A percentile compares a stretch with the other conserved stretches of the same genome.
phyloP scores from a whole-genome alignment of 2,797 vertebrate genomes.

The Cyprinella venusta region DNA sequence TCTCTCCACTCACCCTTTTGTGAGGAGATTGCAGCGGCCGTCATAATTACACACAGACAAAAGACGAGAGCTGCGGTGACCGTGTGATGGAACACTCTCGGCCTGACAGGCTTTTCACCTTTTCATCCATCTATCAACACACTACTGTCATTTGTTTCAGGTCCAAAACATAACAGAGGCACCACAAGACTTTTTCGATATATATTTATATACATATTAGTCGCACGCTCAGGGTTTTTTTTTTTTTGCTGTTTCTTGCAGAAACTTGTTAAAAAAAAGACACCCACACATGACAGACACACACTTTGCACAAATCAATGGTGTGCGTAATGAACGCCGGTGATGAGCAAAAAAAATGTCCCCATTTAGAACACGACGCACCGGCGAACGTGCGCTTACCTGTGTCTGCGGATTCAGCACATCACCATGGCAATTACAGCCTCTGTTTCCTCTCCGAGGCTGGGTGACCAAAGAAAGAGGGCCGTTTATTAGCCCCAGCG shows the following conservation, averaged over 20 bases:
- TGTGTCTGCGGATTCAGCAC: conserved; percentile 41
- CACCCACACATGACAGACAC: conserved; percentile 32
- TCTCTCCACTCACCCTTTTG: conserved; percentile 57
- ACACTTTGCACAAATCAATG: conserved; percentile 24
- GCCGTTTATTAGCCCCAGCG: conserved; percentile 60
- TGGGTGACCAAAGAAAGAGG: conserved; percentile 42
- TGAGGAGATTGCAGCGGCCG: conserved; percentile 51
- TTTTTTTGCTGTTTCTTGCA: conserved; percentile 29
- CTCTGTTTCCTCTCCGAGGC: conserved; percentile 32
- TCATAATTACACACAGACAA: conserved; percentile 59
- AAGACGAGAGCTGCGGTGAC: conserved; percentile 41
- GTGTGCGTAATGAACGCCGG: conserved; percentile 14
- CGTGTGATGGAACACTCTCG: conserved; percentile 35
- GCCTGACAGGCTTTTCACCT: conserved; percentile 59
- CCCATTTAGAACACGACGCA: conserved; percentile 42
- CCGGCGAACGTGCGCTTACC: conserved; percentile 13
- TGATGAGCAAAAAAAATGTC: conserved; percentile 35
- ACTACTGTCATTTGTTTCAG: conserved; percentile 43
- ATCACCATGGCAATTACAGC: conserved; percentile 52
- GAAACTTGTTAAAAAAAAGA: conserved; percentile 38
- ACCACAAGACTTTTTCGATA: conserved; percentile 6
- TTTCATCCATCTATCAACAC: conserved; percentile 59
- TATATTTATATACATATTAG: conserved; percentile 39
- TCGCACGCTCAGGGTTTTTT: background rate
- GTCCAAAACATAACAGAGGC: conserved; percentile 39